Percentiles rank a stretch among this genome's conserved stretches.
These are phyloP conservation scores for Eristalis pertinax DNA, from an alignment of 2,888 invertebrate genomes.

Conservation along the genomic window DNA sequence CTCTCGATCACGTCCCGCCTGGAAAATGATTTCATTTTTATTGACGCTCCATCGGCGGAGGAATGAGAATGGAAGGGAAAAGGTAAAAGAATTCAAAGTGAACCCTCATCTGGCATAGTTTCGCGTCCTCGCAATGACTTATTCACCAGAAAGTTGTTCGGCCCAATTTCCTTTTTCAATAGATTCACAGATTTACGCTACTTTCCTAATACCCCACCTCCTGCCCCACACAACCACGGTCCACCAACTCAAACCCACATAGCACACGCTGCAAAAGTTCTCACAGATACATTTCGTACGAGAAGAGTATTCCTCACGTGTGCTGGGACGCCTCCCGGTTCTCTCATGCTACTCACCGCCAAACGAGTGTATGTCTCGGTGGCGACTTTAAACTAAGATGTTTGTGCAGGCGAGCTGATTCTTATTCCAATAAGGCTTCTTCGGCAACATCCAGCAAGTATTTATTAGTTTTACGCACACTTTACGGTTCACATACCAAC, in stretches of 20 bases:
- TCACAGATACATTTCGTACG: slow-evolving; percentile 31
- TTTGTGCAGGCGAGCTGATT: slow-evolving; percentile 53
- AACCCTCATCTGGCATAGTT: neutral
- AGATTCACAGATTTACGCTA: slow-evolving; percentile 53
- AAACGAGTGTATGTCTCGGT: slow-evolving; percentile 10
- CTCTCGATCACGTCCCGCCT: neutral
- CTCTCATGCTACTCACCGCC: neutral
- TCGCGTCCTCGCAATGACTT: slow-evolving; percentile 20
- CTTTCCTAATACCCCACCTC: neutral
- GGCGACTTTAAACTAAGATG: slow-evolving; percentile 69
- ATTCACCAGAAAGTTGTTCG: slow-evolving; percentile 56
- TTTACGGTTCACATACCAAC: slow-evolving; percentile 59
- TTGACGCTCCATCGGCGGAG: neutral
- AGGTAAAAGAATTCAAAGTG: slow-evolving; percentile 12
- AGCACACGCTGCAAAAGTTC: slow-evolving; percentile 38
- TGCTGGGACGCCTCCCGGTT: neutral
- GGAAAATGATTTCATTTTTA: neutral
- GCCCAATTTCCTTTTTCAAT: slow-evolving; percentile 48
- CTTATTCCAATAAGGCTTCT: slow-evolving; percentile 59
- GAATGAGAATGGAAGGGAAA: neutral
- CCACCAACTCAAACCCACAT: neutral
- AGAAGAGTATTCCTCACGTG: neutral
- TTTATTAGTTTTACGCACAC: slow-evolving; percentile 64
- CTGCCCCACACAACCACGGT: neutral
- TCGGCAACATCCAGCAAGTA: slow-evolving; percentile 62